phyloP scores from a whole-genome alignment of 2,888 invertebrate species.

The Synergus gifuensis region DNA sequence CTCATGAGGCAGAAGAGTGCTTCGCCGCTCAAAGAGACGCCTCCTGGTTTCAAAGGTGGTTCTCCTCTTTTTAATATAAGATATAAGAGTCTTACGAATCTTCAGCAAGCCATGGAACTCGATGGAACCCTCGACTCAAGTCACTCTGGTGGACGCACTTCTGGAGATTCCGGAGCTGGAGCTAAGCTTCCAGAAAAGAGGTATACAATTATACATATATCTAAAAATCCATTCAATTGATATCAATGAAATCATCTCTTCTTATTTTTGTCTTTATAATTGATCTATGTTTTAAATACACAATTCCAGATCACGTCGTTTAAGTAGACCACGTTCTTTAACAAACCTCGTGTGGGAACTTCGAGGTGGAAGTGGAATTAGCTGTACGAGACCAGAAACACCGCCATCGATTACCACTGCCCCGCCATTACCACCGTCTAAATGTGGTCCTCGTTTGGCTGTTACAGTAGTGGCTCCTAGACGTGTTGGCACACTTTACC shows the following conservation, averaged over 20 bases:
- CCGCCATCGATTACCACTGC: slow-evolving; percentile 72
- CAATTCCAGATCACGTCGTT: slow-evolving; percentile 81
- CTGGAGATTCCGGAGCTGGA: slow-evolving; percentile 89
- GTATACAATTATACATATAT: slow-evolving; percentile 50
- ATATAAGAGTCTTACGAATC: slow-evolving; percentile 82
- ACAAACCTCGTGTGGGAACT: slow-evolving; percentile 92
- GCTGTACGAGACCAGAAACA: slow-evolving; percentile 73
- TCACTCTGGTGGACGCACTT: slow-evolving; percentile 91
- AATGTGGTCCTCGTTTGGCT: slow-evolving; percentile 79
- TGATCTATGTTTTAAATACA: background rate
- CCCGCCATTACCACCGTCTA: slow-evolving; percentile 77
- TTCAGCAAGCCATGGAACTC: slow-evolving; percentile 84
- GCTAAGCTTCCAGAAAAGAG: slow-evolving; percentile 91
- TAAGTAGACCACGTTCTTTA: slow-evolving; percentile 91
- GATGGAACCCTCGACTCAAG: slow-evolving; percentile 94
- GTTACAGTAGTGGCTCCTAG: slow-evolving; percentile 78
- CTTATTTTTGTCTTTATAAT: background rate
- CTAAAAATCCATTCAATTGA: background rate
- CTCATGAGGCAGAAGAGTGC: slow-evolving; percentile 85
- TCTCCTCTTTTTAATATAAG: slow-evolving; percentile 89
- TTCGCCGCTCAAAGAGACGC: slow-evolving; percentile 85
- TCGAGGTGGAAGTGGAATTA: slow-evolving; percentile 73
- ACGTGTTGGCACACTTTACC: slow-evolving; percentile 78
- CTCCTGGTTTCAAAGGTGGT: slow-evolving; percentile 85
- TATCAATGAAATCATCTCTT: background rate